phyloP scores from a whole-genome alignment of 2,888 invertebrate genomes.

The Calliphora vomitoria region DNA sequence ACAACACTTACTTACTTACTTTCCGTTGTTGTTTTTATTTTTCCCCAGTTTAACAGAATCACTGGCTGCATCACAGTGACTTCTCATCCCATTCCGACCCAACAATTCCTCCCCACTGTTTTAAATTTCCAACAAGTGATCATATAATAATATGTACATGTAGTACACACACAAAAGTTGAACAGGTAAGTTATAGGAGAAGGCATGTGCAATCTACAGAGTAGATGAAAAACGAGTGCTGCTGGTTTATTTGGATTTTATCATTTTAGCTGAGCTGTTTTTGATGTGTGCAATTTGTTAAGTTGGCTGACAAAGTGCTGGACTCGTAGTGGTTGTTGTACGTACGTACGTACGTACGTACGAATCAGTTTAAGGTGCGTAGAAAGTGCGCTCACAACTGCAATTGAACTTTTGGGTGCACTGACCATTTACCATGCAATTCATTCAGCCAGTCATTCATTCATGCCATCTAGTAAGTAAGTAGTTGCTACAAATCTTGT shows the following conservation, averaged over 20 bases:
- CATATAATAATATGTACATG: background rate
- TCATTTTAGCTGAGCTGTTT: constrained; percentile 60
- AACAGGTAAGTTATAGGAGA: constrained; percentile 11
- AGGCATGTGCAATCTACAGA: constrained; percentile 11
- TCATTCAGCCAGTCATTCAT: constrained; percentile 60
- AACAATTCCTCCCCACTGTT: constrained; percentile 9
- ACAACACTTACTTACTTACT: constrained; percentile 26
- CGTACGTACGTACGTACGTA: background rate
- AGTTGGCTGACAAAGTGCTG: constrained; percentile 80
- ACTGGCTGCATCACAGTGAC: background rate
- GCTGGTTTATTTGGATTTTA: constrained; percentile 68
- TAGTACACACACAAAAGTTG: constrained; percentile 3
- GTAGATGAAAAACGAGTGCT: constrained; percentile 70
- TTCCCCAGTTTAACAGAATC: constrained; percentile 19
- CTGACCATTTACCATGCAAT: constrained; percentile 71
- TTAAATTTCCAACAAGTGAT: constrained; percentile 1
- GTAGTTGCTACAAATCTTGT: constrained; percentile 29
- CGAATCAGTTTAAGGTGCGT: constrained; percentile 60
- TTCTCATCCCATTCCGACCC: background rate
- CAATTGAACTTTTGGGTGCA: constrained; percentile 77
- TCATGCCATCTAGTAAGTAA: constrained; percentile 22
- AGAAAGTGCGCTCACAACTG: constrained; percentile 79
- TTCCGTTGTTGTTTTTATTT: background rate
- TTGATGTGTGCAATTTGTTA: constrained; percentile 79
- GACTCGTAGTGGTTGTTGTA: background rate